phyloP scores from a whole-genome alignment of 2,113 vertebrate species.

The Egretta garzetta region DNA sequence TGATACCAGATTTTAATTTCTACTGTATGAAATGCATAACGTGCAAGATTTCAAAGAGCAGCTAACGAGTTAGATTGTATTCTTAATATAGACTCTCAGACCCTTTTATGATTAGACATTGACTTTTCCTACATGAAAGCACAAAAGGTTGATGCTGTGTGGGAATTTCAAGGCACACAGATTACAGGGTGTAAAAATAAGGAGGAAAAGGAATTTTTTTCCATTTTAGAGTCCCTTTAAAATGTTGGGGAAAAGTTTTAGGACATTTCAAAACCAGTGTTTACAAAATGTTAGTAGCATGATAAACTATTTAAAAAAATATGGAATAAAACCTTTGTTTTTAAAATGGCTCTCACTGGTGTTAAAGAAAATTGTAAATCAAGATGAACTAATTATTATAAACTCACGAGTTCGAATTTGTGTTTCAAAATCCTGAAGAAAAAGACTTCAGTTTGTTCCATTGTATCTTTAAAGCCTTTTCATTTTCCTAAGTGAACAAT shows the following conservation, averaged over 20 bases:
- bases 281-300: not conserved
- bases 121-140: conserved; percentile 13
- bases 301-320: not conserved
- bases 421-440: not conserved
- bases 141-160: conserved; percentile 15
- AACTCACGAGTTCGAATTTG: not conserved
- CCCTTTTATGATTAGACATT: conserved; percentile 19
- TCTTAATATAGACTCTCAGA: conserved; percentile 43
- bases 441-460: not conserved
- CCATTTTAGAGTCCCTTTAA: not conserved
- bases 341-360: not conserved
- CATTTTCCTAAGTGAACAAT: not conserved
- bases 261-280: not conserved
- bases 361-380: not conserved
- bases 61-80: conserved; percentile 25
- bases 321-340: not conserved
- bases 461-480: not conserved
- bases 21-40: conserved; percentile 18
- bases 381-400: not conserved
- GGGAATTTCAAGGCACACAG: conserved; percentile 33
- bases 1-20: conserved; percentile 55
- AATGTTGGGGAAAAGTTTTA: not conserved
- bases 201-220: not conserved
- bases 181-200: not conserved
- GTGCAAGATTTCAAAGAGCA: conserved; percentile 30